A percentile compares a stretch with the other conserved stretches of the same genome.
phyloP scores from a whole-genome alignment of 2,113 vertebrate genomes.

The Hyperoodon ampullatus region DNA sequence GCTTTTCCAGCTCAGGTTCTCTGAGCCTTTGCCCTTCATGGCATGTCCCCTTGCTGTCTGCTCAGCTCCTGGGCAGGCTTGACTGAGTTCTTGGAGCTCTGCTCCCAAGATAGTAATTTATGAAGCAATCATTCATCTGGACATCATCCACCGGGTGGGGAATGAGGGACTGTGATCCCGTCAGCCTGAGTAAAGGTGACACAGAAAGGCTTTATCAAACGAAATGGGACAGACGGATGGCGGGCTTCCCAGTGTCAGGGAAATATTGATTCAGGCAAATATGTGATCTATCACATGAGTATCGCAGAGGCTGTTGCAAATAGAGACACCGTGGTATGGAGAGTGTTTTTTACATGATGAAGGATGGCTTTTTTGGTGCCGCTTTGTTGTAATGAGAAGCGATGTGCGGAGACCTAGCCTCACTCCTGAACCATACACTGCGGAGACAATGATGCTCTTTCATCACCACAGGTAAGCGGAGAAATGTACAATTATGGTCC shows the following conservation, averaged over 20 bases:
- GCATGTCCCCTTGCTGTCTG: neutral
- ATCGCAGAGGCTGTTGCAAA: slow-evolving; percentile 71
- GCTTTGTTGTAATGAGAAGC: slow-evolving; percentile 48
- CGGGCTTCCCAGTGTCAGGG: slow-evolving; percentile 59
- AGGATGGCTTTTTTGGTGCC: slow-evolving; percentile 61
- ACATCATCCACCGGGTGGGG: slow-evolving; percentile 63
- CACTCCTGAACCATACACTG: neutral
- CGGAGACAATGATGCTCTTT: slow-evolving; percentile 56
- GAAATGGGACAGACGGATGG: slow-evolving; percentile 70
- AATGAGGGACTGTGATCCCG: slow-evolving; percentile 74
- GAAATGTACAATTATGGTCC: neutral
- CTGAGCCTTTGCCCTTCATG: neutral
- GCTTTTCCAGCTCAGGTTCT: neutral
- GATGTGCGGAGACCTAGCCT: neutral
- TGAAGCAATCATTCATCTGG: slow-evolving; percentile 61
- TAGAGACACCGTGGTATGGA: slow-evolving; percentile 49
- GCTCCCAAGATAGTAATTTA: slow-evolving; percentile 75
- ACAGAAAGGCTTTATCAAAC: slow-evolving; percentile 75
- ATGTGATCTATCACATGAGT: slow-evolving; percentile 78
- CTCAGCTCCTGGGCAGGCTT: neutral
- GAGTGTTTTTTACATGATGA: slow-evolving; percentile 38
- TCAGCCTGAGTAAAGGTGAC: slow-evolving; percentile 68
- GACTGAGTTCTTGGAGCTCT: slow-evolving; percentile 48
- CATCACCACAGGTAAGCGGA: slow-evolving; percentile 30
- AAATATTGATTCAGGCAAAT: slow-evolving; percentile 81